Evolutionary conservation across 2,113 vertebrate genomes (phyloP), one percentile per base, ranked within the genome.

Genomic region (Fulmarus glacialis): DNA sequence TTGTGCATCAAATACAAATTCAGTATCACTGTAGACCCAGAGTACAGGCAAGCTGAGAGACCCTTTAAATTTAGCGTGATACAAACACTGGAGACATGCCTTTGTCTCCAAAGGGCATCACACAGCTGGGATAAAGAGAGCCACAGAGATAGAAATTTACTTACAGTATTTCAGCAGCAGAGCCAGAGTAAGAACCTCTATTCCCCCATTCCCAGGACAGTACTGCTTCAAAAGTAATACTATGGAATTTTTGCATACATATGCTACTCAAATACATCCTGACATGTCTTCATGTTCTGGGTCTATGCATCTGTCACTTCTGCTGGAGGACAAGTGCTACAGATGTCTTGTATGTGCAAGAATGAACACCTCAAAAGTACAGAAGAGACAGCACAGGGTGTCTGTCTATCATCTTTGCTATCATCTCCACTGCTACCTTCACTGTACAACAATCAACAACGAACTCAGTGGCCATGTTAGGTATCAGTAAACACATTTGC

Each of bases 401-500:
- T 34, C n/a, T n/a, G n/a, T n/a, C n/a, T n/a, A n/a, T n/a, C 8
- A 26, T 29, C 67, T 32, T 30, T 0, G 1, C 53, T 18, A 4
- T 15, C 29, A 23, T 12, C 88, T 83, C 36, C 74, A 19, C n/a
- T 74, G 47, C 24, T 15, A 27, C 72, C 43, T 20, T 36, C n/a
- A 9, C 60, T 30, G 5, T 20, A 19, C 70, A 34, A 27, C 70
- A 43, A 24, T 15, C 47, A 32, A 12, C 26, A 68, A 8, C 10
- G 15, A 24, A 36, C n/a, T 67, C 55, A 12, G 48, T 4, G 10
- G 62, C 16, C 36, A 47, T 11, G 0, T 16, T 22, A 21, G 58
- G 8, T 34, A 58, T 4, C 27, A 32, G 12, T 26, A 80, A 43
- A 20, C 7, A 0, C 0, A 40, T 16, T 5, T 20, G 4, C 38